A percentile compares a stretch with the other conserved stretches of the same genome.
Evolutionary conservation across 2,888 invertebrate species (phyloP).

Genomic region (Cyclophora albipunctata): DNA sequence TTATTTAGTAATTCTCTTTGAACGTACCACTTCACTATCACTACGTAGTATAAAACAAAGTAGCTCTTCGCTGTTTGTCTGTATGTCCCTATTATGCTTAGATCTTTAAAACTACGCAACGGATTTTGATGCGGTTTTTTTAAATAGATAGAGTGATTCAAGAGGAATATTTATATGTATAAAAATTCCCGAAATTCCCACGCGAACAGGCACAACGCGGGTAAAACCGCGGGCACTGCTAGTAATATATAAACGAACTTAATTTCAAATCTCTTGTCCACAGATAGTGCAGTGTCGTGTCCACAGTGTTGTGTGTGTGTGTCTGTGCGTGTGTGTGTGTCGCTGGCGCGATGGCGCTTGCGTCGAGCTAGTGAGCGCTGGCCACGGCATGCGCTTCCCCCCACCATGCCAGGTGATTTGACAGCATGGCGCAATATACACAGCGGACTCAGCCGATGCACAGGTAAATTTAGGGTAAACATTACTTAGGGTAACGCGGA

Average conservation of each 20-base stretch:
- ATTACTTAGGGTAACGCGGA: background rate
- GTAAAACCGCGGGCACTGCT: background rate
- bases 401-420: constrained; percentile 64
- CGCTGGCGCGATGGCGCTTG: constrained; percentile 48
- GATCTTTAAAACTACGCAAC: no score
- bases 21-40: no score
- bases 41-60: no score
- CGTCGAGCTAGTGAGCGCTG: constrained; percentile 60
- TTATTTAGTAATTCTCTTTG: no score
- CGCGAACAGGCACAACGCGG: background rate
- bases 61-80: no score
- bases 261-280: constrained; percentile 15
- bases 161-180: no score
- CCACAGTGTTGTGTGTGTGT: constrained; percentile 34
- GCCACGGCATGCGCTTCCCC: constrained; percentile 60
- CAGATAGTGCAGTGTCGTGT: constrained; percentile 44
- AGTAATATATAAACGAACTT: background rate
- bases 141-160: no score
- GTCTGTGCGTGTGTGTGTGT: constrained; percentile 39
- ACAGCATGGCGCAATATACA: constrained; percentile 71
- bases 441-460: constrained; percentile 74
- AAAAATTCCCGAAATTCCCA: no score
- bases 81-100: no score
- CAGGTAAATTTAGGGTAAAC: constrained; percentile 43
- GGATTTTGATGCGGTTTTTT: no score